These are phyloP conservation scores for Nasonia longicornis DNA, from an alignment of 1,140 invertebrate genomes.

Conservation along the genomic window DNA sequence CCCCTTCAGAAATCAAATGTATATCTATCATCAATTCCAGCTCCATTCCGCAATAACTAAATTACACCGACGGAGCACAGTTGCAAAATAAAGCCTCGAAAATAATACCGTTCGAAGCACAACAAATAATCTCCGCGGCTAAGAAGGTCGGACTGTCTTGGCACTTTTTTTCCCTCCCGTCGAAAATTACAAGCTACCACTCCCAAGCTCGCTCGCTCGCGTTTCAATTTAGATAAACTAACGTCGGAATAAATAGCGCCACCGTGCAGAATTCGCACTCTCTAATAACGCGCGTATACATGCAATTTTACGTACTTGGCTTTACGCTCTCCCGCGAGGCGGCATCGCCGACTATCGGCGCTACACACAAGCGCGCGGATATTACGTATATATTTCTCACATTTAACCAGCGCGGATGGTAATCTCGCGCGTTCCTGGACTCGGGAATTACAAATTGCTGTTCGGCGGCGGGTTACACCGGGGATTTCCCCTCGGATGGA, in stretches of 20 bases:
- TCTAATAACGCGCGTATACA: slow-evolving; percentile 6
- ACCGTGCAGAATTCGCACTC: slow-evolving; percentile 26
- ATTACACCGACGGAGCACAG: too few species aligned
- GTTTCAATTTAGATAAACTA: slow-evolving; percentile 41
- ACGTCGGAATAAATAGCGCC: slow-evolving; percentile 29
- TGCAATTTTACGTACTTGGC: neutral
- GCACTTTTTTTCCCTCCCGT: slow-evolving; percentile 1
- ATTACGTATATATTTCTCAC: slow-evolving; percentile 32
- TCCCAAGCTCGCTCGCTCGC: neutral
- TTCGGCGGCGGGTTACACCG: too few species aligned
- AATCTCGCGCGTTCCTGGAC: slow-evolving; percentile 16
- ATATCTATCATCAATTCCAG: neutral
- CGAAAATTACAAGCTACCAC: slow-evolving; percentile 14
- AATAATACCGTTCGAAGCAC: slow-evolving; percentile 12
- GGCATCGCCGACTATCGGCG: neutral
- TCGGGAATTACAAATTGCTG: slow-evolving; percentile 35
- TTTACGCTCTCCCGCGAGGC: neutral
- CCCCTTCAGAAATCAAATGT: too few species aligned
- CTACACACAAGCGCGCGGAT: neutral
- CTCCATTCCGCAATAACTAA: neutral
- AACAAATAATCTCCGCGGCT: neutral
- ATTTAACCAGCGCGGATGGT: slow-evolving; percentile 15
- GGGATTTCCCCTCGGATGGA: neutral
- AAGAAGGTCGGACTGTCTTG: neutral
- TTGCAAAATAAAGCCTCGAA: neutral